Conservation (phyloP, 2,113 vertebrate genomes). For the Halichoeres trimaculatus region DNA sequence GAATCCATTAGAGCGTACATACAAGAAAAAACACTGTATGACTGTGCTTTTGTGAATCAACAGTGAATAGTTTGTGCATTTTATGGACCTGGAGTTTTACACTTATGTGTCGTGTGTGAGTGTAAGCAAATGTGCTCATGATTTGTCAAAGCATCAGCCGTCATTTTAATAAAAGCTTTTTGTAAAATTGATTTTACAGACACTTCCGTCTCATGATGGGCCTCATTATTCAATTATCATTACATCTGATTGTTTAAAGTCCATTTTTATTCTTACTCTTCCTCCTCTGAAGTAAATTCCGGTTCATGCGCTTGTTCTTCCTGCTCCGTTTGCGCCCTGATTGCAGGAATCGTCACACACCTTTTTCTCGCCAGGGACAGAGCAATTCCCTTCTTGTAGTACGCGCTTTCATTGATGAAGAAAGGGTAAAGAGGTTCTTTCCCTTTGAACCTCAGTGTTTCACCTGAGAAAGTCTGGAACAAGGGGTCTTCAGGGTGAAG, state of each 20-base stretch:
- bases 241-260: no score
- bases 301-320: conserved; percentile 14
- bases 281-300: conserved; percentile 52
- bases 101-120: conserved; percentile 15
- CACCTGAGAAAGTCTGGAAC: conserved; percentile 80
- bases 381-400: conserved; percentile 81
- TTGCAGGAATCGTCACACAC: conserved; percentile 58
- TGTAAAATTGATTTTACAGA: conserved; percentile 34
- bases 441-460: conserved; percentile 72
- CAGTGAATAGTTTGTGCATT: conserved; percentile 39
- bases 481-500: conserved; percentile 74
- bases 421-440: conserved; percentile 74
- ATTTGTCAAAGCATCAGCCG: conserved; percentile 27
- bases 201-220: conserved; percentile 22
- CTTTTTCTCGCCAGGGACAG: conserved; percentile 73
- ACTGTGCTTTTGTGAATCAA: conserved; percentile 54
- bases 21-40: conserved; percentile 17
- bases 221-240: no score
- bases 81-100: not conserved
- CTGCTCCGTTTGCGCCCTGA: conserved; percentile 53
- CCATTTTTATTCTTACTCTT: conserved; percentile 36
- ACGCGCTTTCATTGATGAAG: conserved; percentile 82
- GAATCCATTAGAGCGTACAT: conserved; percentile 20
- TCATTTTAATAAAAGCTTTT: conserved; percentile 64
- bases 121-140: conserved; percentile 10